phyloP scores from a whole-genome alignment of 2,797 vertebrate species.

The Pteronotus mesoamericanus region DNA sequence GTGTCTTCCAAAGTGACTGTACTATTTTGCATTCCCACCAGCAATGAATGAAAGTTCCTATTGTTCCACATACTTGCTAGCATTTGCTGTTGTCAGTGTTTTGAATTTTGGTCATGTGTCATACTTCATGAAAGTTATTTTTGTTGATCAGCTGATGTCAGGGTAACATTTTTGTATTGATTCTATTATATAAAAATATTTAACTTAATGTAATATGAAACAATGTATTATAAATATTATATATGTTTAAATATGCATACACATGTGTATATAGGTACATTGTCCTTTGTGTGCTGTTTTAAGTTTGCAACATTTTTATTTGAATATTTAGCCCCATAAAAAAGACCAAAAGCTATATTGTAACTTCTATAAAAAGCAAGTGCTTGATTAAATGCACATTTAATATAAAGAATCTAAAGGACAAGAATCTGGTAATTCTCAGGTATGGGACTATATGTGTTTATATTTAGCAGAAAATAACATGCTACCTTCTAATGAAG shows the following conservation, averaged over 20 bases:
- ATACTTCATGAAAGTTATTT: neutral
- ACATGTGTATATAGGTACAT: neutral
- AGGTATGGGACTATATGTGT: neutral
- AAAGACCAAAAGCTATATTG: slow-evolving; percentile 55
- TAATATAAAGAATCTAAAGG: neutral
- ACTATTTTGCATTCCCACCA: neutral
- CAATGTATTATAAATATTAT: neutral
- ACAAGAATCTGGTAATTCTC: neutral
- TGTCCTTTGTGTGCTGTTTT: neutral
- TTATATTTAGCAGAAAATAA: neutral
- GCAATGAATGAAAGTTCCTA: neutral
- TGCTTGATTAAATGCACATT: neutral
- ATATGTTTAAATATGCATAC: neutral
- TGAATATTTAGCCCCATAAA: slow-evolving; percentile 47
- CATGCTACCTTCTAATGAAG: neutral
- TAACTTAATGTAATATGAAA: neutral
- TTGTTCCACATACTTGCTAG: neutral
- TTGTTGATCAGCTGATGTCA: neutral
- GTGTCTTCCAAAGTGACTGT: neutral
- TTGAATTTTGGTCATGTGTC: neutral
- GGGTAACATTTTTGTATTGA: neutral
- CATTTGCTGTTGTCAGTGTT: neutral
- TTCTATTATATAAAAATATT: neutral
- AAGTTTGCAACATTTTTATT: neutral
- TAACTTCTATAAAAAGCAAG: slow-evolving; percentile 57